Conservation (phyloP, 1,140 invertebrate genomes). For the Drosophila kanapiae region DNA sequence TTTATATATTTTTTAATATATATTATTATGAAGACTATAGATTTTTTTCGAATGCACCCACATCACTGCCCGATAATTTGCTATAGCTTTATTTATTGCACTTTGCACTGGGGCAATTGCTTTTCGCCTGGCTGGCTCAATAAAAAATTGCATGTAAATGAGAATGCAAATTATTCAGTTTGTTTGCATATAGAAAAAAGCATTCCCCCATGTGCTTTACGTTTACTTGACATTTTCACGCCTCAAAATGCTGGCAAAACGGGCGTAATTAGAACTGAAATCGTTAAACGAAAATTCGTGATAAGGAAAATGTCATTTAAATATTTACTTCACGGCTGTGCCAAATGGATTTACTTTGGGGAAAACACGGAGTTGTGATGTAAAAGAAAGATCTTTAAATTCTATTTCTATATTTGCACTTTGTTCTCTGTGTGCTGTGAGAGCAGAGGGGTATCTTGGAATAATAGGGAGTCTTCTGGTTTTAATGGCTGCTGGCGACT, state of each 20-base stretch:
- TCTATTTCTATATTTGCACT: constrained; percentile 5
- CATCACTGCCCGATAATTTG: constrained; percentile 43
- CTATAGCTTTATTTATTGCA: constrained; percentile 63
- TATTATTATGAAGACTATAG: too few species aligned
- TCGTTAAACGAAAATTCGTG: constrained; percentile 48
- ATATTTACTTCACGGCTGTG: constrained; percentile 27
- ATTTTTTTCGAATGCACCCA: constrained; percentile 7
- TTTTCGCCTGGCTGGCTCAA: constrained; percentile 21
- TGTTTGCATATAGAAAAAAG: constrained; percentile 12
- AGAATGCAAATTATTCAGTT: constrained; percentile 48
- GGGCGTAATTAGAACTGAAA: constrained; percentile 32
- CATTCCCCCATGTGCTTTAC: constrained; percentile 21
- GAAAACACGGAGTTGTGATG: neutral
- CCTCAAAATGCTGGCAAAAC: constrained; percentile 38
- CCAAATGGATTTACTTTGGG: constrained; percentile 27
- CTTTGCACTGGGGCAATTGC: constrained; percentile 57
- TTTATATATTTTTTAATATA: neutral
- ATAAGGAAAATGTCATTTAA: constrained; percentile 54
- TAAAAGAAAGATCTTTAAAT: constrained; percentile 1
- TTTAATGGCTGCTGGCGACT: constrained; percentile 28
- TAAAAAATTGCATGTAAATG: constrained; percentile 59
- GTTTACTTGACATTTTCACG: constrained; percentile 38
- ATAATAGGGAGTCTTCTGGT: constrained; percentile 13
- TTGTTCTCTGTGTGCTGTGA: constrained; percentile 13
- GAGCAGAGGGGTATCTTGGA: constrained; percentile 3